A percentile compares a stretch with the other conserved stretches of the same genome.
Conservation (phyloP, 2,113 vertebrate species). For the Pachyramphus minor region DNA sequence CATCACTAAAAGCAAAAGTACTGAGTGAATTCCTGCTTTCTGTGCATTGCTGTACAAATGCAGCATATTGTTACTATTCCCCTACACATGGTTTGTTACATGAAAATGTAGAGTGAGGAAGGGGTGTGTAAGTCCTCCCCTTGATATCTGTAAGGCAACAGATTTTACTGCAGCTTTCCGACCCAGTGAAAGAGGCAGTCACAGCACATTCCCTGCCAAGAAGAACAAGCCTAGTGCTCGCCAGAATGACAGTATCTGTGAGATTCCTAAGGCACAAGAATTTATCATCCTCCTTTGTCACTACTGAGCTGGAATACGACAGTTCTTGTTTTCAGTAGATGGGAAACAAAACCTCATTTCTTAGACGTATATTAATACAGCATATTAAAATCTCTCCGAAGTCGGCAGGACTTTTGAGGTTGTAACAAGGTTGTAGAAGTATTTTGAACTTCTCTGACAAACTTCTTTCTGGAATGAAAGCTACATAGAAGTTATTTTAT, state of each 20-base stretch:
- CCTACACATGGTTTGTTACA: not conserved
- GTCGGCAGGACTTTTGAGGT: not conserved
- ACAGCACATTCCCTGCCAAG: accelerated
- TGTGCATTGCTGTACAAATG: not conserved
- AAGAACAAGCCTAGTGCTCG: not conserved
- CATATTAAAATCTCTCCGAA: not conserved
- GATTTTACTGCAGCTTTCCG: not conserved
- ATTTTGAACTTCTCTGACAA: not conserved
- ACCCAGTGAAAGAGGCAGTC: not conserved
- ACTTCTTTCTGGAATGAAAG: not conserved
- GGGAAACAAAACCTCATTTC: not conserved
- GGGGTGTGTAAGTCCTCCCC: not conserved
- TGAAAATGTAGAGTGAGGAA: not conserved
- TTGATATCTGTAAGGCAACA: not conserved
- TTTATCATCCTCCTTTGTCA: not conserved
- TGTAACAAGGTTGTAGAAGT: not conserved
- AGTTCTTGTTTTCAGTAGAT: not conserved
- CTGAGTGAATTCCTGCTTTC: not conserved
- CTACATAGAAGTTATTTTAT: not conserved
- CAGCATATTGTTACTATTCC: not conserved
- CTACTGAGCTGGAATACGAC: not conserved
- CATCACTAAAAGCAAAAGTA: not conserved
- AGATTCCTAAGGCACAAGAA: not conserved
- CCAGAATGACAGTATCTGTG: not conserved
- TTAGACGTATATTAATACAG: not conserved